Evolutionary conservation across 2,797 vertebrate species (phyloP).

Genomic region (Sciurus carolinensis): DNA sequence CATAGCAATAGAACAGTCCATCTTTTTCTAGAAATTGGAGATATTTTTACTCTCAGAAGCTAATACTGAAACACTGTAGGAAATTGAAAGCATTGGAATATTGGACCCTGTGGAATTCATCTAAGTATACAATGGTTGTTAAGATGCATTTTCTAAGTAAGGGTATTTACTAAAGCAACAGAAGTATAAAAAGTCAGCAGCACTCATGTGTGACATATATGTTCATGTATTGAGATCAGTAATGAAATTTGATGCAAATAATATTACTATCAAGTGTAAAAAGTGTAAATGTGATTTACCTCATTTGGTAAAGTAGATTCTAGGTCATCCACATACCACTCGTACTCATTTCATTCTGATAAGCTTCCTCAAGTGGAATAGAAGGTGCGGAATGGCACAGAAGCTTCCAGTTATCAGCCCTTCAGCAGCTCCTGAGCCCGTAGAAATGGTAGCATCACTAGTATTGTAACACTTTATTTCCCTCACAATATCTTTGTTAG

Average conservation of each 20-base stretch:
- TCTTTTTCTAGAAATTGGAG: conserved; percentile 13
- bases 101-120: background rate
- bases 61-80: conserved; percentile 33
- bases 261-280: conserved; percentile 23
- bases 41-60: conserved; percentile 56
- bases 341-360: background rate
- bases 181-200: conserved; percentile 17
- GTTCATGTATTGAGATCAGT: background rate
- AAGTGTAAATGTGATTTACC: conserved; percentile 14
- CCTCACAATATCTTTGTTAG: background rate
- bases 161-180: background rate
- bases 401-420: background rate
- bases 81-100: conserved; percentile 56
- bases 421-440: background rate
- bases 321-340: background rate
- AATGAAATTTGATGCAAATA: conserved; percentile 55
- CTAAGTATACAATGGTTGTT: background rate
- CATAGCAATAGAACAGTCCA: background rate
- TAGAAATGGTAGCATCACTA: background rate
- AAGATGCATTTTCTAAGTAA: conserved; percentile 53
- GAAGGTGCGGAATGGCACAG: background rate
- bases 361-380: background rate
- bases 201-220: background rate
- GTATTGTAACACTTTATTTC: conserved; percentile 29
- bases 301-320: background rate